Percentiles rank a stretch among this genome's conserved stretches.
Conservation (phyloP, 2,888 invertebrate species). For the Aspidapion aeneum region DNA sequence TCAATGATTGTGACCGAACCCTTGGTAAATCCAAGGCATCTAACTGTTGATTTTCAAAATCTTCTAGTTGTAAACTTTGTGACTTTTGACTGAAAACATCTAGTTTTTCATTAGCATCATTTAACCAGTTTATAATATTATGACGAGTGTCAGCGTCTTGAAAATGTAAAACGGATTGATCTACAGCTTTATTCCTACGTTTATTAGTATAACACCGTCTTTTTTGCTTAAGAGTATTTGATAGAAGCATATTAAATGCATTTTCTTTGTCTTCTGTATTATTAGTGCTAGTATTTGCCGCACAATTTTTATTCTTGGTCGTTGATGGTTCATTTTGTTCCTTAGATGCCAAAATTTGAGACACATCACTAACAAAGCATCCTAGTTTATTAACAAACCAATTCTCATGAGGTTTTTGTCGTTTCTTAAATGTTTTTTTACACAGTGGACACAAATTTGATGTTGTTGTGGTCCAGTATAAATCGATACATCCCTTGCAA, state of each 20-base stretch:
- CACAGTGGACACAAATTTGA: conserved; percentile 8
- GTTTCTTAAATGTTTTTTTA: conserved; percentile 3
- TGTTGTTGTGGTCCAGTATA: background rate
- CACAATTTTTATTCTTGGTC: background rate
- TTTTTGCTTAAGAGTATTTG: too few relatives aligned
- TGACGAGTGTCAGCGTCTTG: conserved; percentile 4
- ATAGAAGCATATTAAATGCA: conserved; percentile 4
- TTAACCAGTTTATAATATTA: conserved; percentile 31
- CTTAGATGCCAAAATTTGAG: conserved; percentile 4
- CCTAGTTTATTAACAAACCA: conserved; percentile 7
- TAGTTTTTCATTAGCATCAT: conserved; percentile 34
- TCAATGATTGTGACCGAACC: conserved; percentile 17
- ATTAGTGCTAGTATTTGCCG: background rate
- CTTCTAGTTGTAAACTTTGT: background rate
- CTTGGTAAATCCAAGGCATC: background rate
- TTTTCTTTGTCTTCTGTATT: background rate
- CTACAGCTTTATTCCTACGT: background rate
- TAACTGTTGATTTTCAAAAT: background rate
- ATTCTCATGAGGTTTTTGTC: background rate
- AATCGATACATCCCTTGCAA: conserved; percentile 8
- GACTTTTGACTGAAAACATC: conserved; percentile 31
- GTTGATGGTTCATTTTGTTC: background rate
- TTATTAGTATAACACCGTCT: conserved; percentile 7
- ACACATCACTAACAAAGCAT: conserved; percentile 7
- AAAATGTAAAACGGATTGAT: conserved; percentile 8